A percentile compares a stretch with the other conserved stretches of the same genome.
These are phyloP conservation scores for Hylaeus anthracinus DNA, from an alignment of 1,140 invertebrate species.

Conservation along the genomic window DNA sequence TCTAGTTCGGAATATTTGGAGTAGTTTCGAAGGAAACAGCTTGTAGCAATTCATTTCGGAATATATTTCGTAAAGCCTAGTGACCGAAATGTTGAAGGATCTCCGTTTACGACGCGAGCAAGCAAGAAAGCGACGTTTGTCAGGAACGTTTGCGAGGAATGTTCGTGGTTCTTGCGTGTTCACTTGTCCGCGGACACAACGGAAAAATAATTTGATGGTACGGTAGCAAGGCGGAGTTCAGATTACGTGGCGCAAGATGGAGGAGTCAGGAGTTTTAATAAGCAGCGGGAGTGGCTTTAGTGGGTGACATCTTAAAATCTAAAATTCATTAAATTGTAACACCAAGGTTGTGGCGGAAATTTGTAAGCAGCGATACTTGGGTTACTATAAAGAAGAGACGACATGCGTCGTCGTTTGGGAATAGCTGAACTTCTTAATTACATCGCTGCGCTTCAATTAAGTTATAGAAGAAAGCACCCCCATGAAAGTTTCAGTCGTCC, in stretches of 20 bases:
- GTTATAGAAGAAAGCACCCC: constrained; percentile 23
- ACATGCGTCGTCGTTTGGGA: constrained; percentile 38
- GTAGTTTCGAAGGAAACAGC: too few species aligned
- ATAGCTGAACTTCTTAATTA: constrained; percentile 61
- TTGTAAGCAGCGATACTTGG: constrained; percentile 46
- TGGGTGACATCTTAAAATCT: constrained; percentile 70
- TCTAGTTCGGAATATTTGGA: too few species aligned
- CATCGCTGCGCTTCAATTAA: constrained; percentile 37
- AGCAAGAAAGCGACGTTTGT: not conserved
- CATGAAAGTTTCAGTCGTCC: constrained; percentile 25
- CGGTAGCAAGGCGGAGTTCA: constrained; percentile 8
- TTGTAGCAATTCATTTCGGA: too few species aligned
- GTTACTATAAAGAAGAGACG: constrained; percentile 50
- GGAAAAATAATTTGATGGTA: constrained; percentile 29
- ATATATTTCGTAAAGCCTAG: too few species aligned
- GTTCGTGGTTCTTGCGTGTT: not conserved
- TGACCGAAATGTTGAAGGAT: too few species aligned
- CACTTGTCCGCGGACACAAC: not conserved
- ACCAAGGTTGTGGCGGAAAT: constrained; percentile 48
- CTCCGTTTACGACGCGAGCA: not conserved
- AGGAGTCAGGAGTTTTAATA: constrained; percentile 67
- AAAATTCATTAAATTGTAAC: constrained; percentile 73
- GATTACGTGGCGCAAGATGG: constrained; percentile 54
- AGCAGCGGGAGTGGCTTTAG: constrained; percentile 63
- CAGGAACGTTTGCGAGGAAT: not conserved